Evolutionary conservation across 1,140 invertebrate species (phyloP).

Genomic region (Caenorhabditis inopinata): DNA sequence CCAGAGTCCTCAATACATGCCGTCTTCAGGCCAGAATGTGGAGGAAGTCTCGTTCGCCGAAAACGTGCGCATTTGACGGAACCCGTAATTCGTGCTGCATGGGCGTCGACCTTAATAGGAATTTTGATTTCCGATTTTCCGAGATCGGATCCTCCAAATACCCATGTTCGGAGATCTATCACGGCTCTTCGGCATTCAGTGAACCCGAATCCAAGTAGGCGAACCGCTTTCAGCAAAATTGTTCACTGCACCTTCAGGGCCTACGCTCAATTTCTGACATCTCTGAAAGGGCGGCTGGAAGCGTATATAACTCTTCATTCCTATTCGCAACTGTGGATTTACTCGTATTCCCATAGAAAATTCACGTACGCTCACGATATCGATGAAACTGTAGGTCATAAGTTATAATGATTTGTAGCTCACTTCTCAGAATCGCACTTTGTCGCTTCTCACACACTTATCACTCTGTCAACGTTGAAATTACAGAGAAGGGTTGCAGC

Average conservation of each 20-base stretch:
- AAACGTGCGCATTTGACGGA: slow-evolving; percentile 39
- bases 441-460: too few species aligned
- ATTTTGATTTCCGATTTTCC: slow-evolving; percentile 50
- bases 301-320: slow-evolving; percentile 52
- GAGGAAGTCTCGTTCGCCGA: slow-evolving; percentile 45
- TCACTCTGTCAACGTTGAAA: too few species aligned
- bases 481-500: slow-evolving; percentile 49
- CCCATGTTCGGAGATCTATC: slow-evolving; percentile 50
- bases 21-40: slow-evolving; percentile 45
- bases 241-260: slow-evolving; percentile 6
- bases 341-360: slow-evolving; percentile 60
- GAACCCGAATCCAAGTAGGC: slow-evolving; percentile 46
- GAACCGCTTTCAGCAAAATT: not conserved
- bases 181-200: slow-evolving; percentile 49
- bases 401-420: too few species aligned
- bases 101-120: slow-evolving; percentile 50
- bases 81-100: slow-evolving; percentile 45
- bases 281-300: slow-evolving; percentile 38
- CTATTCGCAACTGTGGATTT: slow-evolving; percentile 53
- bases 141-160: slow-evolving; percentile 46
- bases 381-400: slow-evolving; percentile 54
- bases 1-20: too few species aligned
- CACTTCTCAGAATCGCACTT: too few species aligned
- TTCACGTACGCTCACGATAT: slow-evolving; percentile 58
- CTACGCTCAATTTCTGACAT: slow-evolving; percentile 32